Base-by-base conservation (phyloP, 2,113 vertebrate species). In the Chionis minor region DNA sequence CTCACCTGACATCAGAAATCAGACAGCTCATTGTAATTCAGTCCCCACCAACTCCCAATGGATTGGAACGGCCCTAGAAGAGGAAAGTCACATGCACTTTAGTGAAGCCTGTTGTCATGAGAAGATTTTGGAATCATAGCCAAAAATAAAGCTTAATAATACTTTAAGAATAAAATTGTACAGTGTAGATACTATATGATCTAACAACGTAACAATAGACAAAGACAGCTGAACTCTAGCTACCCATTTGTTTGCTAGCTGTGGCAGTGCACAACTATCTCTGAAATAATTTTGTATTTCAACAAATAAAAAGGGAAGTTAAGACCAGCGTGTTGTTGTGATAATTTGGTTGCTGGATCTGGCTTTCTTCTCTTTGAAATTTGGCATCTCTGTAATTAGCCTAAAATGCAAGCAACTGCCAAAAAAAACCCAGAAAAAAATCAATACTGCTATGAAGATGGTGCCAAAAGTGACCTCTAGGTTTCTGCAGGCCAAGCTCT, bases 261-360 rank as follows among this genome's bases (percentile, higher is more conserved):
- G 55, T 61, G 45, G n/a, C 33, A 42, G 28, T 17, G 10, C 47
- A 66, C 42, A 58, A 44, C 16, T 49, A 35, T 15, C 38, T 15
- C 38, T 27, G 54, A 89, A 86, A 86, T 62, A 65, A 79, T 49
- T 9, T 30, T 38, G 3, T 75, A 94, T 85, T 94, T 91, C 52
- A 65, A 62, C 45, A 84, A 89, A 94, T 81, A 95, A 85, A 93
- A 94, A 69, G 16, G 51, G 58, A 92, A 91, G 12, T 74, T 91
- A 61, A 90, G 59, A 81, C 18, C 45, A 54, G 27, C 42, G 67
- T 32, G 27, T n/a, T 49, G 28, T 71, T 83, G 40, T 77, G 73
- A n/a, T 61, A 83, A 59, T 55, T 65, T 91, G 33, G 44, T 81
- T 86, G 84, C 27, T 44, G 24, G 72, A 79, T 59, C 30, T 11